Conservation (phyloP, 1,140 invertebrate genomes). For the Macrotrachela quadricornifera region DNA sequence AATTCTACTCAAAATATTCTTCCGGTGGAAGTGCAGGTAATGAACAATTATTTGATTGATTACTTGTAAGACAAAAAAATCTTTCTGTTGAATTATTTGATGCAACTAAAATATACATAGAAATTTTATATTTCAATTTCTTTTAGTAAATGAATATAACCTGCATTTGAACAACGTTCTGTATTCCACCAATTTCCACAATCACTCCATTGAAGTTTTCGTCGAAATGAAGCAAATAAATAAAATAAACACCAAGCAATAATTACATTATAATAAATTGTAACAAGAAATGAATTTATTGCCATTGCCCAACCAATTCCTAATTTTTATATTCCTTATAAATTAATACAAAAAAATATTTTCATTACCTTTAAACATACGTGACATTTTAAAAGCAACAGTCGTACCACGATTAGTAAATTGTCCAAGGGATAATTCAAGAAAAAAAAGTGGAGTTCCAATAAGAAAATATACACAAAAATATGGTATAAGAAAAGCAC, state of each 20-base stretch:
- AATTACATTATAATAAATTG: constrained; percentile 10
- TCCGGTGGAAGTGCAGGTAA: too few species aligned
- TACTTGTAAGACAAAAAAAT: too few species aligned
- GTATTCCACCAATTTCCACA: constrained; percentile 34
- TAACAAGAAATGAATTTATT: constrained; percentile 2
- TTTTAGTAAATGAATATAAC: too few species aligned
- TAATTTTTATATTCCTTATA: background rate
- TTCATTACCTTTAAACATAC: background rate
- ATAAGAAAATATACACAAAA: background rate
- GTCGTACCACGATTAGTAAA: constrained; percentile 1
- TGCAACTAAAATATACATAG: too few species aligned
- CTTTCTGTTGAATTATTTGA: too few species aligned
- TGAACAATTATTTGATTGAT: too few species aligned
- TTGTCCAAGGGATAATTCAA: constrained; percentile 8
- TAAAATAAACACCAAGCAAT: constrained; percentile 10
- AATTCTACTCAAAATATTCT: too few species aligned
- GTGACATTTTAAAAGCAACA: constrained; percentile 1
- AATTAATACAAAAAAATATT: too few species aligned
- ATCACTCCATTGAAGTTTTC: constrained; percentile 42
- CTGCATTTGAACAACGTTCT: constrained; percentile 1
- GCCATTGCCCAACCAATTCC: constrained; percentile 2
- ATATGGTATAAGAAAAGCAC: background rate
- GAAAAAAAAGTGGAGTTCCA: constrained; percentile 5
- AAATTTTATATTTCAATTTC: too few species aligned
- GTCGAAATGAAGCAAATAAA: constrained; percentile 34